Conservation (phyloP, 2,113 vertebrate genomes). For the Columbina picui region DNA sequence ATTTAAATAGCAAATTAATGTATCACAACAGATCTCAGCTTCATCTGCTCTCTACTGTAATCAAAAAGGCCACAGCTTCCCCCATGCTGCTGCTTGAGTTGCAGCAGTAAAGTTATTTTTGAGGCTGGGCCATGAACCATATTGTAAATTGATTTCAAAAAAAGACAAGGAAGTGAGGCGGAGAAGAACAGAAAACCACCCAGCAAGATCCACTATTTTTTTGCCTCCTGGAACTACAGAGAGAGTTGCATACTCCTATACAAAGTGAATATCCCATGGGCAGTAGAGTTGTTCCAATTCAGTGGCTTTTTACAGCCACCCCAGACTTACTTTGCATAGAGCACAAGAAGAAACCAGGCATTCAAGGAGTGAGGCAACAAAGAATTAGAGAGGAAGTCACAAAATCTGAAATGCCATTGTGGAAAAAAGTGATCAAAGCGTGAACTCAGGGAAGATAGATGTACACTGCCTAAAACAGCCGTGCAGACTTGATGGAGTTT, state of each 20-base stretch:
- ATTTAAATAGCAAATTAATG: background rate
- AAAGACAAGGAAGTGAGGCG: background rate
- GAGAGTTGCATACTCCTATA: background rate
- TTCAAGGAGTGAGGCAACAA: background rate
- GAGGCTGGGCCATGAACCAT: background rate
- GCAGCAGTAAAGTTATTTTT: background rate
- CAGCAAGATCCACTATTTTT: background rate
- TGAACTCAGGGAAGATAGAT: background rate
- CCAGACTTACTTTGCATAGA: background rate
- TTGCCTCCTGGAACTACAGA: background rate
- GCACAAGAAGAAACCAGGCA: background rate
- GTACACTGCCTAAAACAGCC: background rate
- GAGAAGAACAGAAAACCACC: background rate
- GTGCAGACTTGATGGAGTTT: background rate
- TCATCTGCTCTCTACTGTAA: background rate
- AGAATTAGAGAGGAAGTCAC: constrained; percentile 25
- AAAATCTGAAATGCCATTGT: constrained; percentile 48
- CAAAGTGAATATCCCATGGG: background rate
- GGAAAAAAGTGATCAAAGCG: constrained; percentile 34
- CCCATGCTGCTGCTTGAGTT: background rate
- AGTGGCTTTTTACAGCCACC: background rate
- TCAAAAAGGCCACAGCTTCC: background rate
- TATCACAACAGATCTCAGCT: background rate
- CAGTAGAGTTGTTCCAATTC: background rate
- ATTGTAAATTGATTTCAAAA: background rate